Base-by-base conservation (phyloP, 1,140 invertebrate genomes). In the Agraylea sexmaculata region DNA sequence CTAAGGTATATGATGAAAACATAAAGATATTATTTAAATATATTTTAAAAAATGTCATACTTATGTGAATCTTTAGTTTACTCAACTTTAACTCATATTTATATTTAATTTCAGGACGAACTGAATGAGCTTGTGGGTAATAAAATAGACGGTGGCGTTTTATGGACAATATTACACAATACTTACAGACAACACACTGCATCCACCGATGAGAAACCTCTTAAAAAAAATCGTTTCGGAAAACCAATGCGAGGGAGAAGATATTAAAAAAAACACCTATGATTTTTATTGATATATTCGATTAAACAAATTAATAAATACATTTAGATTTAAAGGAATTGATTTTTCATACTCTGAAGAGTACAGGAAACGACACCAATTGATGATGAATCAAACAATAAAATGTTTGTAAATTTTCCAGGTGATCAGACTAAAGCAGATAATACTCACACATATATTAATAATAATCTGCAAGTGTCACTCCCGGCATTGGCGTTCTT, bases 111-210 rank as follows among this genome's bases (percentile, higher is more conserved):
- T 37, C 51, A 79, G 70, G 70, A 77, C 40, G 70, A 84, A 53
- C 51, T 90, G 33, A 53, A 53, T 15, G 64, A 74, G 42, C 62
- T 87, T 23, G 51, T 89, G 40, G 78, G 73, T 45, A 86, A 77
- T 50, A 70, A 70, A 59, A 67, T 57, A 45, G 70, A 77, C 54
- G 70, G 75, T 11, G 65, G 72, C 46, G 62, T 69, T 36, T 58
- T 81, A 13, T 71, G 75, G 51, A 66, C 68, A 31, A 73, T 77
- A 48, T 54, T 80, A 20, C 75, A 81, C 50, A 63, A 74, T 11
- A 70, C 71, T 50, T 60, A 70, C 40, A 60, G 68, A 54, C 58
- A 66, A 5, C 37, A 57, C 1, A 68, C 75, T 36, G 42, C 50
- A 13, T 25, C 35, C 4, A 48, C 35, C 19, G 60, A 60, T 38